phyloP scores from a whole-genome alignment of 2,113 vertebrate species.

The Proteles cristata region DNA sequence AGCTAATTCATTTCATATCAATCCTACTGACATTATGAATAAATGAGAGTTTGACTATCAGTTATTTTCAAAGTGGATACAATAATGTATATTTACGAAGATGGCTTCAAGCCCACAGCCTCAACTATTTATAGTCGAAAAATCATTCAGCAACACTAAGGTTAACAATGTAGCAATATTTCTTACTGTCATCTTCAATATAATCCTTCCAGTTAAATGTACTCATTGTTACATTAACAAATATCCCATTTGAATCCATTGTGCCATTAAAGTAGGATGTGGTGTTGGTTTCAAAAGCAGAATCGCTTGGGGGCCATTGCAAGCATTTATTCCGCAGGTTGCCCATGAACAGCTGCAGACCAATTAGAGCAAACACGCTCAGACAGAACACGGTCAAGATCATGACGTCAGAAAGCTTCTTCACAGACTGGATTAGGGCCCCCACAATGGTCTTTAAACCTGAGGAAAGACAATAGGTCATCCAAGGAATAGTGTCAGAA shows the following conservation, averaged over 20 bases:
- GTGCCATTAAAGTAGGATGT: slow-evolving; percentile 84
- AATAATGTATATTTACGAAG: slow-evolving; percentile 26
- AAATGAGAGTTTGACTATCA: neutral
- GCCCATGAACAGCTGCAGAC: slow-evolving; percentile 99
- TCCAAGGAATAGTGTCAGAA: neutral
- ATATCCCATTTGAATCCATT: slow-evolving; percentile 84
- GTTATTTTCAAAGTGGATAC: slow-evolving; percentile 12
- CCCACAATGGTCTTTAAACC: slow-evolving; percentile 98
- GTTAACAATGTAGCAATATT: slow-evolving; percentile 62
- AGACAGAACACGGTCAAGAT: slow-evolving; percentile 99
- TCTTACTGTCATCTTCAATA: slow-evolving; percentile 89
- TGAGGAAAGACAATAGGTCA: slow-evolving; percentile 79
- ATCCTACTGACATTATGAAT: neutral
- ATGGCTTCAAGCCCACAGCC: neutral
- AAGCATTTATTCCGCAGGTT: slow-evolving; percentile 98
- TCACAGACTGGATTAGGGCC: slow-evolving; percentile 97
- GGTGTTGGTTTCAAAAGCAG: slow-evolving; percentile 84
- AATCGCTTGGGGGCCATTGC: slow-evolving; percentile 81
- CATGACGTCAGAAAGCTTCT: slow-evolving; percentile 98
- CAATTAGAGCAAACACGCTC: slow-evolving; percentile 98
- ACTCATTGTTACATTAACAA: slow-evolving; percentile 81
- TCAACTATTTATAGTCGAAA: slow-evolving; percentile 47
- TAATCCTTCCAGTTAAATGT: slow-evolving; percentile 92
- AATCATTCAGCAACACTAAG: slow-evolving; percentile 4
- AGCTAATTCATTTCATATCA: slow-evolving; percentile 34